phyloP scores from a whole-genome alignment of 2,797 vertebrate species.

The Eupleurogrammus muticus region DNA sequence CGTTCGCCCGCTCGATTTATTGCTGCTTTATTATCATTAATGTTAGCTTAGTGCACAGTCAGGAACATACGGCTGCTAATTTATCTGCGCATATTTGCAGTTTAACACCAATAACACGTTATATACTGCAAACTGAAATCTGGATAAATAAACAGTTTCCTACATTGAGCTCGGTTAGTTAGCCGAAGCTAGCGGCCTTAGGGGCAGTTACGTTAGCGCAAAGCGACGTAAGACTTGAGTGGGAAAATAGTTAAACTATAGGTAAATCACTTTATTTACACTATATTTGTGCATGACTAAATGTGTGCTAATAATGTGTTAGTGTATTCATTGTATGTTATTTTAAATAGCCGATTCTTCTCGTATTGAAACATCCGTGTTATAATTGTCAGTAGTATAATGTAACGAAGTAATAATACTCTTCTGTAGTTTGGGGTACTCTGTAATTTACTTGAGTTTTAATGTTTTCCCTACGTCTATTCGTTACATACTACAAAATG shows the following conservation, averaged over 20 bases:
- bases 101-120: rapidly evolving
- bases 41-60: background rate
- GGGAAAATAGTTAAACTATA: background rate
- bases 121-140: background rate
- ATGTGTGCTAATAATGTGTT: too few species aligned
- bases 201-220: slow-evolving; percentile 21
- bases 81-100: rapidly evolving
- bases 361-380: background rate
- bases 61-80: rapidly evolving
- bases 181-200: slow-evolving; percentile 68
- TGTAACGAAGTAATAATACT: too few species aligned
- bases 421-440: too few species aligned
- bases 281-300: too few species aligned
- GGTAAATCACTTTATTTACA: rapidly evolving
- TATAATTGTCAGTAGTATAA: too few species aligned
- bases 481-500: too few species aligned
- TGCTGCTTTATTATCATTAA: background rate
- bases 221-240: slow-evolving; percentile 17
- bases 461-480: too few species aligned
- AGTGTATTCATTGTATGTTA: background rate
- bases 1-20: slow-evolving; percentile 50
- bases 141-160: background rate
- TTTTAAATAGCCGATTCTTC: slow-evolving; percentile 3
- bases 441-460: too few species aligned
- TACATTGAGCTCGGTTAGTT: slow-evolving; percentile 66